Conservation (phyloP, 2,797 vertebrate genomes). For the Clarias fuscus region DNA sequence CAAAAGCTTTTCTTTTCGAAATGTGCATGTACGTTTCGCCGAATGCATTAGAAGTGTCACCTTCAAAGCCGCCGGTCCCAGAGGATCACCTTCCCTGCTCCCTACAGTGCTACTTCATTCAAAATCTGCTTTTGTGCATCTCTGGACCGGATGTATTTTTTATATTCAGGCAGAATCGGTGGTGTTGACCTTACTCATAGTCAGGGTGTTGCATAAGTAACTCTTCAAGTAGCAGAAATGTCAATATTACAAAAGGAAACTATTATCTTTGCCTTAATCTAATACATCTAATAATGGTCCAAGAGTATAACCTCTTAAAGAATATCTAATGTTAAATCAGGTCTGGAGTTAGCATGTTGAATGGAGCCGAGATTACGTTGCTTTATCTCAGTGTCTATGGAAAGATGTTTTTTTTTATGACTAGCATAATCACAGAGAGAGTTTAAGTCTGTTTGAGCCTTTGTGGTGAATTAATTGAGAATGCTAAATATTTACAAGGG, state of each 20-base stretch:
- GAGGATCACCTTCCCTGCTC: neutral
- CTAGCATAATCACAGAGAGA: neutral
- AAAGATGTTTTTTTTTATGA: neutral
- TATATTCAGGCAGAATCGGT: conserved; percentile 44
- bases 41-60: conserved; percentile 28
- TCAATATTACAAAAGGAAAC: conserved; percentile 14
- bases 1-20: neutral
- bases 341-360: neutral
- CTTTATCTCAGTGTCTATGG: conserved; percentile 1
- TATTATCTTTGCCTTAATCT: neutral
- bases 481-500: conserved; percentile 15
- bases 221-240: conserved; percentile 13
- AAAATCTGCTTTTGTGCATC: neutral
- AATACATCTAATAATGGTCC: neutral
- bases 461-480: conserved; percentile 5
- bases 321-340: neutral
- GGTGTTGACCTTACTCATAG: conserved; percentile 60
- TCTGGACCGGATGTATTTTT: conserved; percentile 13
- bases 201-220: conserved; percentile 65
- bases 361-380: neutral
- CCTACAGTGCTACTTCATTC: neutral
- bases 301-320: neutral
- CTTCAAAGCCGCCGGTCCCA: conserved; percentile 16
- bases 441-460: neutral
- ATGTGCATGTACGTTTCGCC: conserved; percentile 5